These are phyloP conservation scores for Lochmaea crataegi DNA, from an alignment of 2,888 invertebrate genomes.

Conservation along the genomic window DNA sequence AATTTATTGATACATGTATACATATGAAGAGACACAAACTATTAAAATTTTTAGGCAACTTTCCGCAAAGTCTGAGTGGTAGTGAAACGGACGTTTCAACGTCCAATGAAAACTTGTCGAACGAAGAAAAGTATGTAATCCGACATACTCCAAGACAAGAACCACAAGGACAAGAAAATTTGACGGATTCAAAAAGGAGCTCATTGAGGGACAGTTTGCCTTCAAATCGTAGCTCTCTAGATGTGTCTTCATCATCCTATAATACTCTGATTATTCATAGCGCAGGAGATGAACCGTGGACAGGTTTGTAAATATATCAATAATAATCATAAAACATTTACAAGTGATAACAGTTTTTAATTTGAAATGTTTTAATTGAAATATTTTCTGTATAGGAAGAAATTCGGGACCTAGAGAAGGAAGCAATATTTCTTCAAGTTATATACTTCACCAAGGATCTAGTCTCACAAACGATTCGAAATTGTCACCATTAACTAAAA, in stretches of 20 bases:
- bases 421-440: conserved; percentile 56
- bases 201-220: conserved; percentile 72
- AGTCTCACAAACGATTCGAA: conserved; percentile 58
- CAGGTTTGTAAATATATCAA: conserved; percentile 60
- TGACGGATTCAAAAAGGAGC: conserved; percentile 70
- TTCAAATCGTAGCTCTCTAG: conserved; percentile 76
- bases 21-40: background rate
- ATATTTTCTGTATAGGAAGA: conserved; percentile 54
- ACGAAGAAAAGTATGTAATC: conserved; percentile 86
- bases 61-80: conserved; percentile 81
- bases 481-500: conserved; percentile 58
- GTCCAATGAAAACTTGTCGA: conserved; percentile 88
- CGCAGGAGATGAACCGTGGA: conserved; percentile 79
- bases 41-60: conserved; percentile 61
- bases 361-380: too few relatives aligned
- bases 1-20: background rate
- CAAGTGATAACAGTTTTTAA: too few relatives aligned
- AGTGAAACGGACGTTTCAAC: conserved; percentile 92
- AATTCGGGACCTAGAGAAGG: conserved; percentile 62
- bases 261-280: conserved; percentile 87
- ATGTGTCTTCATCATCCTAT: conserved; percentile 83
- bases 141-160: conserved; percentile 86
- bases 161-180: conserved; percentile 92
- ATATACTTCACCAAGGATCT: conserved; percentile 54
- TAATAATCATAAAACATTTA: too few relatives aligned